Base-by-base conservation (phyloP, 64 coral and sea anemone genomes). In the Porites australiensis region DNA sequence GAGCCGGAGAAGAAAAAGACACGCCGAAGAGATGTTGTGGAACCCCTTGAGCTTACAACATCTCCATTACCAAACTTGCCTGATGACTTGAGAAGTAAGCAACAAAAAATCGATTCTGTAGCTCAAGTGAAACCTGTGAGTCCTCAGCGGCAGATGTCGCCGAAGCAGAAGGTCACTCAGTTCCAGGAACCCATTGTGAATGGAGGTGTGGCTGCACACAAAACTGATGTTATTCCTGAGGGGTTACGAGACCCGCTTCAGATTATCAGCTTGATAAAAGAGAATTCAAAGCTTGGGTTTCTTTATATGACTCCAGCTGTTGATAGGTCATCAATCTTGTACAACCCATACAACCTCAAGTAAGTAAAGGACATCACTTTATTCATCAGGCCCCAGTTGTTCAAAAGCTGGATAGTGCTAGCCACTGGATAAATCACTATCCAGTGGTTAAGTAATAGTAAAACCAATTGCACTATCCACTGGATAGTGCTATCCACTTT, bases 291-390 rank as follows among this genome's bases (percentile, higher is more conserved):
- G 61, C 88, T 99, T 12, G 98, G 98, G 1, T 99, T 99, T 91
- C 89, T 99, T 53, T 99, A 99, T 45, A 87, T 99, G 53, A 99
- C 94, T 11, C 94, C 98, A 73, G 98, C 98, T 64, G 98, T 99
- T 58, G 98, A 94, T 46, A 93, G 79, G 44, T 99, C 98, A 37
- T 99, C 98, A 15, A 99, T 99, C 71, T 94, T 94, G 55, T 99
- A 99, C 86, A 99, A 96, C 52, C 98, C 98, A 43, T 99, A 99
- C 72, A 99, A 99, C 81, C 76, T 99, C 44, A 99, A 93, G 98
- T 99, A 69, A 93, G 96, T 98, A 7, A 37, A 19, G 61, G 64
- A 72, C 47, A 80, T 37, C 27, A 37, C 27, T 37, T 37, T 37
- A 37, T 37, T 37, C 27, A 37, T 37, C 27, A 37, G 27, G 27